These are phyloP conservation scores for Synergus itoensis DNA, from an alignment of 2,888 invertebrate genomes.

Conservation along the genomic window DNA sequence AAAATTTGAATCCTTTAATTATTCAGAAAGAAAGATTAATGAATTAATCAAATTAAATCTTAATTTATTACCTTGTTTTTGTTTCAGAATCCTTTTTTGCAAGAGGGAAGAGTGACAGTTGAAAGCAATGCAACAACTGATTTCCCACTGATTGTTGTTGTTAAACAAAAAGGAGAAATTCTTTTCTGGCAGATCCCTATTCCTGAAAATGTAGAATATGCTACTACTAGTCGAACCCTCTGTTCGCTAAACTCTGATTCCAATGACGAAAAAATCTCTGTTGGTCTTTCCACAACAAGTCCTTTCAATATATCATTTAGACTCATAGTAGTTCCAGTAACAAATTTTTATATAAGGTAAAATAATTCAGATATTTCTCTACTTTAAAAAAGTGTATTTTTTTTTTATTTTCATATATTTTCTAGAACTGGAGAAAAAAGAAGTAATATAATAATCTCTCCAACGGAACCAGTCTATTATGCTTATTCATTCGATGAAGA, in stretches of 20 bases:
- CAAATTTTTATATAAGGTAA: slow-evolving; percentile 81
- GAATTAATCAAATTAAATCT: too few relatives aligned
- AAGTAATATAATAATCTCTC: slow-evolving; percentile 74
- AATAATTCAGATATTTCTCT: slow-evolving; percentile 84
- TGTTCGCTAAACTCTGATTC: slow-evolving; percentile 83
- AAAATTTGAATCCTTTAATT: not conserved
- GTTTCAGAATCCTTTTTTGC: slow-evolving; percentile 76
- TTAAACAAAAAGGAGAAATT: slow-evolving; percentile 86
- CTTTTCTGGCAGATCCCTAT: slow-evolving; percentile 89
- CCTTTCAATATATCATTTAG: slow-evolving; percentile 80
- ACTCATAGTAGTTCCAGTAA: slow-evolving; percentile 81
- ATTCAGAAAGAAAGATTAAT: slow-evolving; percentile 84
- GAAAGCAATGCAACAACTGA: slow-evolving; percentile 79
- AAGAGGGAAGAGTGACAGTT: slow-evolving; percentile 69
- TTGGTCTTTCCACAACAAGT: slow-evolving; percentile 85
- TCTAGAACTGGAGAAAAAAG: slow-evolving; percentile 59
- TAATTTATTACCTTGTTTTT: too few relatives aligned
- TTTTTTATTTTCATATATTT: not conserved
- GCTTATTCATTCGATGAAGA: slow-evolving; percentile 81
- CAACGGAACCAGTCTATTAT: slow-evolving; percentile 82
- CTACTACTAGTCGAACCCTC: slow-evolving; percentile 79
- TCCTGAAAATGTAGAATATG: slow-evolving; percentile 80
- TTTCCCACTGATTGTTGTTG: slow-evolving; percentile 86
- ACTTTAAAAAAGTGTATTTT: slow-evolving; percentile 81
- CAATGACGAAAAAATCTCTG: slow-evolving; percentile 75